Conservation (phyloP, 2,888 invertebrate genomes). For the Folsomia manolachei region DNA sequence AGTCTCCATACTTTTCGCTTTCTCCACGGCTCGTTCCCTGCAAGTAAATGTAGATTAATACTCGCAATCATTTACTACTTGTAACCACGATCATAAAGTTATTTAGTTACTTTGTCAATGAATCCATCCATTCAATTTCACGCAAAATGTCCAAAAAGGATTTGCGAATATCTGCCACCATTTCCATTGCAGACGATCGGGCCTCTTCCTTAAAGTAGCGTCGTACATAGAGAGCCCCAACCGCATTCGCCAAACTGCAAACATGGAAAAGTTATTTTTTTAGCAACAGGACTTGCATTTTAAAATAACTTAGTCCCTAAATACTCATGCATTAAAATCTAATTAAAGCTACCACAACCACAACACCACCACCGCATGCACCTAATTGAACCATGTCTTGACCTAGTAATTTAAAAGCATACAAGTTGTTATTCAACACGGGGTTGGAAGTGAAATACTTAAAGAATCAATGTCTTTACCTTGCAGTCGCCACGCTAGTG, state of each 20-base stretch:
- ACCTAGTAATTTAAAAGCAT: conserved; percentile 8
- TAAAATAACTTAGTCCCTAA: not conserved
- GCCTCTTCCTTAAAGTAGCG: conserved; percentile 83
- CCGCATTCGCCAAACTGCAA: conserved; percentile 55
- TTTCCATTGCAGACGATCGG: conserved; percentile 76
- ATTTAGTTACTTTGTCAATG: conserved; percentile 61
- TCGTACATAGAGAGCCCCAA: conserved; percentile 79
- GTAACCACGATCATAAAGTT: conserved; percentile 51
- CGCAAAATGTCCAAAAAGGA: conserved; percentile 77
- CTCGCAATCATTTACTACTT: not conserved
- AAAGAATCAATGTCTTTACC: conserved; percentile 27
- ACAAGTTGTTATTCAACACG: conserved; percentile 4
- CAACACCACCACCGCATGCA: conserved; percentile 20
- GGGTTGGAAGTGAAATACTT: no score
- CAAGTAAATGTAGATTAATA: not conserved
- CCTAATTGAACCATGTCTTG: not conserved
- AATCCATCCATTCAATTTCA: conserved; percentile 89
- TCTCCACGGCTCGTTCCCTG: conserved; percentile 66
- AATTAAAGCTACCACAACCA: not conserved
- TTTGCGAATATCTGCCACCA: conserved; percentile 78
- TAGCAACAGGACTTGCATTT: conserved; percentile 5
- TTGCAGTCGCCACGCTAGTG: conserved; percentile 47
- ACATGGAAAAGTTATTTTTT: no score
- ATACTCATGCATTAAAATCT: conserved; percentile 7
- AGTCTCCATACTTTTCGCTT: conserved; percentile 77